Conservation (phyloP, 2,888 invertebrate genomes). For the Rotaria macrura region DNA sequence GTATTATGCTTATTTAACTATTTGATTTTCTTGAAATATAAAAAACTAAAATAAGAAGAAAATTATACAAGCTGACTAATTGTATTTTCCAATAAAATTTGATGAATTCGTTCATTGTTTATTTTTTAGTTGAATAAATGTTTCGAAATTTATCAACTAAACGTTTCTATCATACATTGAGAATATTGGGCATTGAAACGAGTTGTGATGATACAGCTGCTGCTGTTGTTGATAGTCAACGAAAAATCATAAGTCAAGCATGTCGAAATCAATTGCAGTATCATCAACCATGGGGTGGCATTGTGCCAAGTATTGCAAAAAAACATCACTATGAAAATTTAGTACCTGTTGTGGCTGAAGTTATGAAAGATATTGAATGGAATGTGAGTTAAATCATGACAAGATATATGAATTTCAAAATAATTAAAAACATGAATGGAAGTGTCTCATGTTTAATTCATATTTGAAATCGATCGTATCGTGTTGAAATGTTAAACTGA, state of each 20-base stretch:
- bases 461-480: not conserved
- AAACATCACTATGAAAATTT: conserved; percentile 71
- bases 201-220: conserved; percentile 94
- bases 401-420: too few relatives aligned
- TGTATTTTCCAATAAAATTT: not conserved
- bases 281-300: conserved; percentile 69
- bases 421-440: not conserved
- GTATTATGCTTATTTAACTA: not conserved
- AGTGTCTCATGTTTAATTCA: too few relatives aligned
- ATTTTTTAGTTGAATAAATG: not conserved
- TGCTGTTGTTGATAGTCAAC: conserved; percentile 66
- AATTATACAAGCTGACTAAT: not conserved
- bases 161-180: not conserved
- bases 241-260: conserved; percentile 67
- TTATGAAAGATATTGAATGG: conserved; percentile 53
- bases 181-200: conserved; percentile 80
- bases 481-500: not conserved
- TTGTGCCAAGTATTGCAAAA: conserved; percentile 74
- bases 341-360: conserved; percentile 59
- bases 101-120: not conserved
- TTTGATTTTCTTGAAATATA: not conserved
- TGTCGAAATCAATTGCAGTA: conserved; percentile 66
- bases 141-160: not conserved
- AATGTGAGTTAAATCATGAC: not conserved
- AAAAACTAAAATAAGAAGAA: too few relatives aligned